phyloP scores from a whole-genome alignment of 2,888 invertebrate species.

The Adela reaumurella region DNA sequence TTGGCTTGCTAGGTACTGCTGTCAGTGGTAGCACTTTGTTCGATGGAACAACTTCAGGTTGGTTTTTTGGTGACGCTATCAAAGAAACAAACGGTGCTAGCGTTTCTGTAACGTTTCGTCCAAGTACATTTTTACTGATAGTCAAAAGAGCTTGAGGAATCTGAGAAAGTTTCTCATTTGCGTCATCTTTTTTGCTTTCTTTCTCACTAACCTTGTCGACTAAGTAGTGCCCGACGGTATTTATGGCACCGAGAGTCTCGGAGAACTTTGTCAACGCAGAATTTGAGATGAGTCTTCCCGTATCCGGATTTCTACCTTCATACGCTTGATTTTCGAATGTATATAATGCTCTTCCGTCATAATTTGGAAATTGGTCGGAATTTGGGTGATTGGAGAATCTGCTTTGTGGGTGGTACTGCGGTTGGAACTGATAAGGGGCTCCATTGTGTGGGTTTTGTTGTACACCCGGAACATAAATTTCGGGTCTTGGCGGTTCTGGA shows the following conservation, averaged over 20 bases:
- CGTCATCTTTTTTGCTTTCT: slow-evolving; percentile 39
- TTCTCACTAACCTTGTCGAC: slow-evolving; percentile 70
- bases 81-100: slow-evolving; percentile 64
- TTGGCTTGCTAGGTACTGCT: slow-evolving; percentile 10
- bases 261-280: slow-evolving; percentile 61
- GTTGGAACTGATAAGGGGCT: slow-evolving; percentile 10
- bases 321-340: slow-evolving; percentile 22
- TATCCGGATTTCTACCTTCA: slow-evolving; percentile 27
- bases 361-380: slow-evolving; percentile 23
- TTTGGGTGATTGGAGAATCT: slow-evolving; percentile 17
- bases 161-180: slow-evolving; percentile 35
- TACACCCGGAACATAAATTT: slow-evolving; percentile 7
- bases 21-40: slow-evolving; percentile 13
- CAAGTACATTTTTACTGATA: slow-evolving; percentile 72
- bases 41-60: slow-evolving; percentile 15
- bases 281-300: slow-evolving; percentile 55
- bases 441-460: slow-evolving; percentile 5
- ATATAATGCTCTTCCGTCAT: slow-evolving; percentile 21
- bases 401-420: slow-evolving; percentile 11
- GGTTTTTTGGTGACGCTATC: slow-evolving; percentile 17
- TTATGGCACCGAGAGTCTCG: slow-evolving; percentile 72
- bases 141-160: slow-evolving; percentile 74
- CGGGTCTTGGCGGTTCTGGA: slow-evolving; percentile 19
- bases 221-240: slow-evolving; percentile 80
- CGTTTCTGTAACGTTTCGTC: slow-evolving; percentile 74